Evolutionary conservation across 2,797 vertebrate genomes (phyloP), one percentile per base, ranked within the genome.

Genomic region (Hafferia zeledoni): DNA sequence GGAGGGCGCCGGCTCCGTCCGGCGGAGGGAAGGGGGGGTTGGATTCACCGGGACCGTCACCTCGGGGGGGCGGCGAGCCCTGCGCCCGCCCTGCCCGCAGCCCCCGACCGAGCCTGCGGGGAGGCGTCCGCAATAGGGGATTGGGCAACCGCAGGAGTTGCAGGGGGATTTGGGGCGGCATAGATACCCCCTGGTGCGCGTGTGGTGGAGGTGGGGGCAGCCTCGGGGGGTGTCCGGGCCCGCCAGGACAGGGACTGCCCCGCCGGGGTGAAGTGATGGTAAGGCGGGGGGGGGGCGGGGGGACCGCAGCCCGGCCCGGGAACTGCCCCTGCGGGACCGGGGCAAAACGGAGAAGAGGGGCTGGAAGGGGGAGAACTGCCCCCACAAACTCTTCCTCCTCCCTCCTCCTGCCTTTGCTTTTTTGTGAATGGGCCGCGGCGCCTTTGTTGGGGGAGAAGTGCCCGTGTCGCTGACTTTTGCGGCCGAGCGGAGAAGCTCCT

Each of bases 391-490:
- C 41, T 92, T 63, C 75, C 61, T 71, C 55, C 41, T 76, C 63
- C 79, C 52, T 83, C 64, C 65, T 74, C 39, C 46, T 50, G 41
- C 47, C 76, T 93, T 90, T 37, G 28, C 44, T 78, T 91, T 93
- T 95, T 93, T 94, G 96, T 97, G 97, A 98, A 97, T 97, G 96
- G 93, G 95, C 92, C 89, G 97, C 94, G 96, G 97, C 88, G 95
- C 97, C 97, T 97, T 98, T 98, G 97, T 98, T 98, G 97, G 94
- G 87, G 95, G 87, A 95, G 97, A 97, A 98, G 97, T 94, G 97
- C 97, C 98, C 94, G 98, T 97, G 97, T 97, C 97, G 96, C 98
- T 98, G 98, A 98, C 98, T 98, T 98, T 97, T 97, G 97, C 97
- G 97, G 98, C 97, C 95, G 97, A 96, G 95, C 97, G 96, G 97